Base-by-base conservation (phyloP, 2,888 invertebrate species). In the Amitus sp. region DNA sequence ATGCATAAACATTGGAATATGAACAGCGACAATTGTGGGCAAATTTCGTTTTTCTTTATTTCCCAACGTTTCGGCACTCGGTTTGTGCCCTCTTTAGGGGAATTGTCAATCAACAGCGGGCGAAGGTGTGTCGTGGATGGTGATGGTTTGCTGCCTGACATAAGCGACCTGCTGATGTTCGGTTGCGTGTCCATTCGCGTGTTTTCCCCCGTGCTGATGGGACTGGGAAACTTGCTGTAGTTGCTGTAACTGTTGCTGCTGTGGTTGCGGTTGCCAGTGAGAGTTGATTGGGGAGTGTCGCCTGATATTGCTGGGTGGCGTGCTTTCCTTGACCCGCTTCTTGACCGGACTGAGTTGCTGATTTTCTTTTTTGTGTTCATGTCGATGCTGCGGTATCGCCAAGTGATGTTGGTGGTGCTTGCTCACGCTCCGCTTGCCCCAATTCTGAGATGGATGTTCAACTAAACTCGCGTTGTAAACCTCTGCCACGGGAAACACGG, bases 261-360 rank as follows among this genome's bases (percentile, higher is more conserved):
- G 65, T 78, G 82, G 82, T 23, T 67, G 68, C 52, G 79, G 74
- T 53, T 79, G 75, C 70, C 84, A 84, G 82, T 85, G 85, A 47
- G 83, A 81, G 23, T 77, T 78, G 23, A 75, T 75, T 62, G 83
- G 77, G 73, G 83, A 76, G 55, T 78, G 80, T 23, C 80, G 72
- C 43, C 81, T 76, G 66, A 76, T 75, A 39, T 82, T 83, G 67
- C 82, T 83, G 1, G 94, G 96, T 18, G 96, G 96, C 18, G 96
- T 94, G 75, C 94, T 95, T 79, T 97, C 97, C 82, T 97, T 97
- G 39, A 97, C 96, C 13, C 97, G 88, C 82, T 98, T 98, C 86
- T 98, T 98, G 19, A 97, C 96, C 1, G 98, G 98, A 73, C 96
- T 96, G 73, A 97, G 84, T 80, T 96, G 96, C 54, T 93, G 92